Evolutionary conservation across 2,888 invertebrate species (phyloP), one percentile per base, ranked within the genome.

Genomic region (Agelastica alni): DNA sequence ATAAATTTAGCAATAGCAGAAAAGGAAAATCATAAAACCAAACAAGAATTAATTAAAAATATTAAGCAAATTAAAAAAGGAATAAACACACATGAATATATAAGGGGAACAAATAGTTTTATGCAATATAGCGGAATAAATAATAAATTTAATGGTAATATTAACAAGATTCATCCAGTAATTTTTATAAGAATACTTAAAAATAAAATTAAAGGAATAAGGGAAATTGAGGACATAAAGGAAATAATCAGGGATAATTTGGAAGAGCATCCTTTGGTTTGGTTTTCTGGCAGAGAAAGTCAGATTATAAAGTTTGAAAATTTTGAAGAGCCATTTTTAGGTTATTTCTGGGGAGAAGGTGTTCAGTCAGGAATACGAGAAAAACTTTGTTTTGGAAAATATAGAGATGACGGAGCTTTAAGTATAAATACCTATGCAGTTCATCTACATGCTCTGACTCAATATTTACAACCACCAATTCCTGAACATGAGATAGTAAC

Each of bases 381-480:
- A 30, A 30, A 30, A 10, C 10, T 30, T 10, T 30, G 3, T 30
- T 30, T 30, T 3, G 30, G 30, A 30, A 30, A 30, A 10, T 30
- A 10, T 10, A n/a, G 10, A 10, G 30, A 30, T 10, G 10, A 30
- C 10, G 10, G 30, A 10, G 10, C n/a, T 10, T 10, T 10, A 10
- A 30, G 30, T 30, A 10, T 30, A 4, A 30, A 30, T 10, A 30
- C n/a, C 10, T 30, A 30, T 30, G 30, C 30, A 30, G 10, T 30
- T 3, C 30, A 30, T 10, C 30, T 30, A 30, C 30, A 30, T 30
- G 30, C 30, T n/a, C n/a, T 30, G 5, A 30, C 30, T 10, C 30
- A 30, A 30, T 30, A 30, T 30, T 30, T 30, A 3, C n/a, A 30
- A 30, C 30, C 30, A 30, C 30, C 30, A 30, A 30, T 30, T 30